Conservation (phyloP, 2,888 invertebrate species). For the Drosophila tripunctata region DNA sequence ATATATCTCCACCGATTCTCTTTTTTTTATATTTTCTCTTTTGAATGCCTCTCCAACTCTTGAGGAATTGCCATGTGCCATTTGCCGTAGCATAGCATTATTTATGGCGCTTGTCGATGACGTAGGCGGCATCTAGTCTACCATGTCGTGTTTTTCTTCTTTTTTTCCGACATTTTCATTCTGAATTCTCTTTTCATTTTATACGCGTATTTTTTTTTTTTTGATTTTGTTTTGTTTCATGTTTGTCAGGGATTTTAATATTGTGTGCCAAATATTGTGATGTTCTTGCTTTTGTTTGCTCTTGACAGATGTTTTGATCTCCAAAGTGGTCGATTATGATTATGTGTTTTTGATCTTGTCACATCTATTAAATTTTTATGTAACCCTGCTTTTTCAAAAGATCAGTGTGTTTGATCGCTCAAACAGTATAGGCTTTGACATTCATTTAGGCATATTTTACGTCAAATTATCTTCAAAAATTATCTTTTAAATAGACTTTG, state of each 20-base stretch:
- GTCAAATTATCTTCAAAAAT: too few relatives aligned
- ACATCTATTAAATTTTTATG: constrained; percentile 19
- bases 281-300: constrained; percentile 42
- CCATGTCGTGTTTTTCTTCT: constrained; percentile 11
- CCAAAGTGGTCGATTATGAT: constrained; percentile 19
- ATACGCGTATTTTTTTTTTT: not conserved
- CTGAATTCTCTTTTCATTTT: not conserved
- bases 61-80: constrained; percentile 25
- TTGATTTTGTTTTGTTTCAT: constrained; percentile 16
- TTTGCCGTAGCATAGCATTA: constrained; percentile 30
- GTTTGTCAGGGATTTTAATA: constrained; percentile 43
- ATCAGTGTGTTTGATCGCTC: too few relatives aligned
- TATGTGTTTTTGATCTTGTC: constrained; percentile 43
- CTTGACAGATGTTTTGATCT: constrained; percentile 46
- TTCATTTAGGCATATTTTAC: too few relatives aligned
- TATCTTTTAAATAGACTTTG: too few relatives aligned
- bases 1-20: not conserved
- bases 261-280: constrained; percentile 63
- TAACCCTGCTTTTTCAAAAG: too few relatives aligned
- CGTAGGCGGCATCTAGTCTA: constrained; percentile 70
- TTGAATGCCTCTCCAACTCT: constrained; percentile 16
- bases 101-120: constrained; percentile 62
- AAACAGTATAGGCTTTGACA: too few relatives aligned
- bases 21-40: constrained; percentile 2
- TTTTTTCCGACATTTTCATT: not conserved